phyloP scores from a whole-genome alignment of 2,888 invertebrate genomes.

The Vannuccia rotundouncinata region DNA sequence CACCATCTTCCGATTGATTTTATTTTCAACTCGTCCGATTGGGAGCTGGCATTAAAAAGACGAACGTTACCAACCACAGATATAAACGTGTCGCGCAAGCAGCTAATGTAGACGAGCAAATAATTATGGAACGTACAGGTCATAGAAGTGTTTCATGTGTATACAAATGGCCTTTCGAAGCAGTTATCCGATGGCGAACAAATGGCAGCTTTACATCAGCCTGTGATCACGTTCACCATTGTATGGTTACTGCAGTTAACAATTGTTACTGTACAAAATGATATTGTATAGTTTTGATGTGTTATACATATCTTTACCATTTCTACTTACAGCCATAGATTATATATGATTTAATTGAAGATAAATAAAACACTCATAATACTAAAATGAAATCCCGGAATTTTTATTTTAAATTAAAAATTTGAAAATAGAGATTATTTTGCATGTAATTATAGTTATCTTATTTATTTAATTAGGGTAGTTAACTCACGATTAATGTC shows the following conservation, averaged over 20 bases:
- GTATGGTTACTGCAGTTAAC: slow-evolving; percentile 9
- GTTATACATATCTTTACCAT: neutral
- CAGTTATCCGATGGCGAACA: slow-evolving; percentile 15
- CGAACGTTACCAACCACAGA: neutral
- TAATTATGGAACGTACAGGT: slow-evolving; percentile 17
- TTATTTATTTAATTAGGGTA: no score
- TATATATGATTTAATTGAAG: neutral
- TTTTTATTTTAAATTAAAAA: neutral
- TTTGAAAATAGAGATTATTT: neutral
- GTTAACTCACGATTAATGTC: no score
- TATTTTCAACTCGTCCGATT: slow-evolving; percentile 9
- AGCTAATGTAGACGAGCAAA: slow-evolving; percentile 18
- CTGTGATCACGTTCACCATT: slow-evolving; percentile 20
- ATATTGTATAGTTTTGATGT: slow-evolving; percentile 12
- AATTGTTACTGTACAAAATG: neutral
- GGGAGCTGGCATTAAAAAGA: neutral
- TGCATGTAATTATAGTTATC: neutral
- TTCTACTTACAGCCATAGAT: neutral
- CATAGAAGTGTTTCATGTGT: slow-evolving; percentile 14
- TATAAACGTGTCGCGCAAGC: neutral
- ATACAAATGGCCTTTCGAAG: slow-evolving; percentile 6
- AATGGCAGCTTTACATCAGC: slow-evolving; percentile 20
- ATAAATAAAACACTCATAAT: neutral
- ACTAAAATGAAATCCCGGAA: neutral
- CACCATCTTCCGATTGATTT: slow-evolving; percentile 19